A percentile compares a stretch with the other conserved stretches of the same genome.
Evolutionary conservation across 1,140 invertebrate species (phyloP).

Genomic region (Cotesia glomerata): DNA sequence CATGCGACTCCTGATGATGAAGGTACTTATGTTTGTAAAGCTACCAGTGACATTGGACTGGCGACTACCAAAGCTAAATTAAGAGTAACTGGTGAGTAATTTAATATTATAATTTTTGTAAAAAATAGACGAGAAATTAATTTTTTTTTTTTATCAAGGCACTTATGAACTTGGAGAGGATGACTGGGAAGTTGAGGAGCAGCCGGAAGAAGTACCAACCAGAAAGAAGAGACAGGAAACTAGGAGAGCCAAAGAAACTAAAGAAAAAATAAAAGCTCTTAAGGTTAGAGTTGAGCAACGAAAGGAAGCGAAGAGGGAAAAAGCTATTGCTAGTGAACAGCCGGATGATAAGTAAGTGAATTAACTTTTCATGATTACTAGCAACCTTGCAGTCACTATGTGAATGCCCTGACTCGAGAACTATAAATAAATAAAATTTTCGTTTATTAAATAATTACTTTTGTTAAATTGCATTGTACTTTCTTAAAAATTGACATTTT

Average conservation of each 20-base stretch:
- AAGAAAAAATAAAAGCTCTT: slow-evolving; percentile 65
- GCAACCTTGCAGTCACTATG: too few species aligned
- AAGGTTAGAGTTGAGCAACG: slow-evolving; percentile 64
- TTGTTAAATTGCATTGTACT: too few species aligned
- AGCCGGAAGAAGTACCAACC: slow-evolving; percentile 46
- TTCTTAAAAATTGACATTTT: too few species aligned
- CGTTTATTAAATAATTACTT: too few species aligned
- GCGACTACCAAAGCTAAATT: slow-evolving; percentile 81
- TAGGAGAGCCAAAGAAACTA: slow-evolving; percentile 64
- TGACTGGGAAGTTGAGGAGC: slow-evolving; percentile 49
- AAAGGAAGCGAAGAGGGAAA: slow-evolving; percentile 52
- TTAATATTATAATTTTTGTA: not conserved
- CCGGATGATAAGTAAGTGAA: slow-evolving; percentile 57
- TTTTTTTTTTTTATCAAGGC: slow-evolving; percentile 25
- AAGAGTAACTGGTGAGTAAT: slow-evolving; percentile 67
- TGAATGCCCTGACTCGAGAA: too few species aligned
- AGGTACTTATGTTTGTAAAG: slow-evolving; percentile 87
- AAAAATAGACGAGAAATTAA: not conserved
- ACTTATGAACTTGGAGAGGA: slow-evolving; percentile 31
- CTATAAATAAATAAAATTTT: too few species aligned
- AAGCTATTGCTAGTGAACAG: slow-evolving; percentile 53
- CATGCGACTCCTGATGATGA: slow-evolving; percentile 74
- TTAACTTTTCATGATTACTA: too few species aligned
- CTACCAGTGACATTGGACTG: slow-evolving; percentile 81
- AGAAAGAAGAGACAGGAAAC: slow-evolving; percentile 59